phyloP scores from a whole-genome alignment of 2,113 vertebrate genomes.

The Petrocephalus microphthalmus region DNA sequence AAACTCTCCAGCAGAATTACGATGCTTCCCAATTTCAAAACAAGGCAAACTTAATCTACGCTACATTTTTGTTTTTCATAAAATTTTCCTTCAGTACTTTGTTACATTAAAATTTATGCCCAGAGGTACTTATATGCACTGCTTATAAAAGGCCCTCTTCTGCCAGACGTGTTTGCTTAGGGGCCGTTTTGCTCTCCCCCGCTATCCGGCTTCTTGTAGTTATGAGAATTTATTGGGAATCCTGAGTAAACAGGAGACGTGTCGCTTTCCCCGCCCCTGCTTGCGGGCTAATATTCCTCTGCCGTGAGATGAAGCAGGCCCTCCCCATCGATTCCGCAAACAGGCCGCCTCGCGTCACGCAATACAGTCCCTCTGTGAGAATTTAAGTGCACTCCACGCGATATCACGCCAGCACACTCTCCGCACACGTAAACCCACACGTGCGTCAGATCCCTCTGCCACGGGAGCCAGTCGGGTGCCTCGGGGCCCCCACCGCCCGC shows the following conservation, averaged over 20 bases:
- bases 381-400: not conserved
- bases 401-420: not conserved
- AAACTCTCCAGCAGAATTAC: not conserved
- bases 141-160: not conserved
- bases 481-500: constrained; percentile 21
- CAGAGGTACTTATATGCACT: not conserved
- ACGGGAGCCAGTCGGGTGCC: constrained; percentile 34
- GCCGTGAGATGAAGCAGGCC: not conserved
- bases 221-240: not conserved
- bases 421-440: not conserved
- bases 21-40: not conserved
- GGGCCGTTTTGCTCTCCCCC: not conserved
- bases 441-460: constrained; percentile 24
- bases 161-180: not conserved
- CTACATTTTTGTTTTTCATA: not conserved
- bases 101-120: not conserved
- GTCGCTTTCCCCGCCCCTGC: not conserved
- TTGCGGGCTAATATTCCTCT: not conserved
- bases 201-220: not conserved
- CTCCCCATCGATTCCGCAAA: not conserved
- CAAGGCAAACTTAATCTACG: constrained; percentile 3
- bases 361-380: not conserved
- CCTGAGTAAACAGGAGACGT: not conserved
- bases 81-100: not conserved
- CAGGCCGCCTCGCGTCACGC: not conserved